These are phyloP conservation scores for Poecilia wingei DNA, from an alignment of 2,797 vertebrate genomes.

Conservation along the genomic window DNA sequence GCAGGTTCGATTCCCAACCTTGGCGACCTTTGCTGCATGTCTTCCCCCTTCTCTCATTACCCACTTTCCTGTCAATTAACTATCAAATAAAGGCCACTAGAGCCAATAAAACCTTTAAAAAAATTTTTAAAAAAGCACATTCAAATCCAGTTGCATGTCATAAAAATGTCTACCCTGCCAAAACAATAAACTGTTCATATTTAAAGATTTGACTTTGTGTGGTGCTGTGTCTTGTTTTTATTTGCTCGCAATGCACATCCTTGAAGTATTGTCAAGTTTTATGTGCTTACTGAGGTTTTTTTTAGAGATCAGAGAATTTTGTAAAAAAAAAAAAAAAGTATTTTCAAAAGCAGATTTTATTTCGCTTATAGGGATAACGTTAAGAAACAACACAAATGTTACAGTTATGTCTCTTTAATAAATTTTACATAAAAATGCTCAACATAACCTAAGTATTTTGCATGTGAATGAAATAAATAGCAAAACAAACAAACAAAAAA, in stretches of 20 bases:
- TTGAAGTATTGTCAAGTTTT: neutral
- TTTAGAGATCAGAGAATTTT: neutral
- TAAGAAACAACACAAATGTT: slow-evolving; percentile 80
- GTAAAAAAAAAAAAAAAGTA: neutral
- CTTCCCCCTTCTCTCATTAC: no score
- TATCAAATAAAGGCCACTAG: no score
- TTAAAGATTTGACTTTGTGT: neutral
- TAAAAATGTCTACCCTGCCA: slow-evolving; percentile 14
- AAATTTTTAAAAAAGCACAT: neutral
- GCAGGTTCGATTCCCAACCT: no score
- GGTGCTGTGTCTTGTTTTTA: slow-evolving; percentile 9
- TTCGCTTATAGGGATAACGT: slow-evolving; percentile 41
- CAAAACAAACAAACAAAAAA: slow-evolving; percentile 31
- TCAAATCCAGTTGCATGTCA: neutral
- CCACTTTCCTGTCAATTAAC: no score
- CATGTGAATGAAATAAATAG: slow-evolving; percentile 78
- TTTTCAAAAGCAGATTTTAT: slow-evolving; percentile 13
- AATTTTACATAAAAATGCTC: slow-evolving; percentile 75
- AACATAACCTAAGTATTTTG: slow-evolving; percentile 72
- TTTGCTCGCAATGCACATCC: neutral
- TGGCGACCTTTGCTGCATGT: no score
- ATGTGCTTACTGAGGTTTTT: neutral
- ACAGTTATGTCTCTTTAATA: slow-evolving; percentile 82
- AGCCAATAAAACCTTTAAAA: no score
- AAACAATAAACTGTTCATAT: slow-evolving; percentile 30